Percentiles rank a stretch among this genome's conserved stretches.
These are phyloP conservation scores for Cinara cedri DNA, from an alignment of 2,888 invertebrate genomes.

Conservation along the genomic window DNA sequence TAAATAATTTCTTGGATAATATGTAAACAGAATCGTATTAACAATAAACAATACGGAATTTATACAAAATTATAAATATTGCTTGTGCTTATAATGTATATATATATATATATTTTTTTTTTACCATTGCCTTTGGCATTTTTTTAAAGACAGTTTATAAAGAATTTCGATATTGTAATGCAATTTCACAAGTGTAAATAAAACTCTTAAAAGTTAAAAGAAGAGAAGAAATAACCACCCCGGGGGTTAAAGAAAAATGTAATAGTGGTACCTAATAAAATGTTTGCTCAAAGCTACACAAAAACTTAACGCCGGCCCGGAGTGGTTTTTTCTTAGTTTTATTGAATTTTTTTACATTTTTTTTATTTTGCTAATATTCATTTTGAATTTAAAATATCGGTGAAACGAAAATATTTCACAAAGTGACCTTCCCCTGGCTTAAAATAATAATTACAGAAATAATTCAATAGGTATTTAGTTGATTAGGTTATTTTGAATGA, in stretches of 20 bases:
- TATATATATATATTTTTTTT: too few species aligned
- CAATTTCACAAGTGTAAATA: neutral
- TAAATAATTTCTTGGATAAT: too few species aligned
- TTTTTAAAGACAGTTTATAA: neutral
- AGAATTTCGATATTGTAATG: neutral
- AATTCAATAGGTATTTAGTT: too few species aligned
- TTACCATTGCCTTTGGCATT: neutral
- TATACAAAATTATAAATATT: neutral
- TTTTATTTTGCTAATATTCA: neutral
- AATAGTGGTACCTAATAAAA: neutral
- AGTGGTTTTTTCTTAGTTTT: too few species aligned
- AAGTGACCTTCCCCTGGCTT: too few species aligned
- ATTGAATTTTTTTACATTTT: neutral
- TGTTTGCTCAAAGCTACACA: neutral
- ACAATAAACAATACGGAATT: neutral
- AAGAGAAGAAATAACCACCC: too few species aligned
- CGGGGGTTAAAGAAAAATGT: too few species aligned
- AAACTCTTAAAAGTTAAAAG: too few species aligned
- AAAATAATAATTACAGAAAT: too few species aligned
- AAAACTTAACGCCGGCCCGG: neutral
- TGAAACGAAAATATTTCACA: neutral
- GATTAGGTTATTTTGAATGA: too few species aligned
- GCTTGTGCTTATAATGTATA: too few species aligned
- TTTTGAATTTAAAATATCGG: neutral
- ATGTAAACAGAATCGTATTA: neutral